A percentile compares a stretch with the other conserved stretches of the same genome.
phyloP scores from a whole-genome alignment of 2,888 invertebrate species.

The Hylaea fasciaria region DNA sequence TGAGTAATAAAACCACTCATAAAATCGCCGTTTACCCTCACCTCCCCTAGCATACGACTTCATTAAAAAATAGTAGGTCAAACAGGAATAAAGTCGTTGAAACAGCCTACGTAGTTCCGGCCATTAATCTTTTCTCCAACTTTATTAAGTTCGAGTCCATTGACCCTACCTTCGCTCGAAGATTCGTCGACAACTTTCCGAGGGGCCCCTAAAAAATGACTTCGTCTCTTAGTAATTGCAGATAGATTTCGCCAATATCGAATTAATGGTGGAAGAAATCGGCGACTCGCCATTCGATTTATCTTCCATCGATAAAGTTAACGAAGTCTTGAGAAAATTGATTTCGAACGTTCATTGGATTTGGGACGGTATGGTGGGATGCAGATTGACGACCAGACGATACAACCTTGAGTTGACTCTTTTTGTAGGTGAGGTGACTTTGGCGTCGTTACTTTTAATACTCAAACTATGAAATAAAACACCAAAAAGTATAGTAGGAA shows the following conservation, averaged over 20 bases:
- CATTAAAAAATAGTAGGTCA: slow-evolving; percentile 25
- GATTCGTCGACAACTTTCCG: slow-evolving; percentile 32
- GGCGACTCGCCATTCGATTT: slow-evolving; percentile 55
- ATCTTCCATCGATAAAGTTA: slow-evolving; percentile 66
- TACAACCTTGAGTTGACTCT: too few relatives aligned
- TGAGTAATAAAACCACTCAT: slow-evolving; percentile 8
- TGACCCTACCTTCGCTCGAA: slow-evolving; percentile 28
- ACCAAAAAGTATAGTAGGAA: too few relatives aligned
- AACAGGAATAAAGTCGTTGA: slow-evolving; percentile 33
- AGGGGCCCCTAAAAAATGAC: slow-evolving; percentile 45
- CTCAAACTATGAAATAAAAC: too few relatives aligned
- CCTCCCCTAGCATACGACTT: slow-evolving; percentile 18
- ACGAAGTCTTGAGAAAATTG: slow-evolving; percentile 65
- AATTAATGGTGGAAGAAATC: slow-evolving; percentile 63
- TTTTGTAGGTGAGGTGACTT: background rate
- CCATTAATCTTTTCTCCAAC: slow-evolving; percentile 41
- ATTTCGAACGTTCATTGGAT: slow-evolving; percentile 54
- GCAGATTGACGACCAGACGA: slow-evolving; percentile 26
- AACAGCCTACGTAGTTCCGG: slow-evolving; percentile 29
- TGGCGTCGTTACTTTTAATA: background rate
- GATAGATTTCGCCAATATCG: slow-evolving; percentile 58
- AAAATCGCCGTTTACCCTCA: slow-evolving; percentile 6
- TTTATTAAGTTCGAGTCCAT: slow-evolving; percentile 44
- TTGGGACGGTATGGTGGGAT: slow-evolving; percentile 25
- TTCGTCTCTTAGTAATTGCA: slow-evolving; percentile 51